Percentiles rank a stretch among this genome's conserved stretches.
These are phyloP conservation scores for Ruditapes philippinarum DNA, from an alignment of 1,140 invertebrate species.

Conservation along the genomic window DNA sequence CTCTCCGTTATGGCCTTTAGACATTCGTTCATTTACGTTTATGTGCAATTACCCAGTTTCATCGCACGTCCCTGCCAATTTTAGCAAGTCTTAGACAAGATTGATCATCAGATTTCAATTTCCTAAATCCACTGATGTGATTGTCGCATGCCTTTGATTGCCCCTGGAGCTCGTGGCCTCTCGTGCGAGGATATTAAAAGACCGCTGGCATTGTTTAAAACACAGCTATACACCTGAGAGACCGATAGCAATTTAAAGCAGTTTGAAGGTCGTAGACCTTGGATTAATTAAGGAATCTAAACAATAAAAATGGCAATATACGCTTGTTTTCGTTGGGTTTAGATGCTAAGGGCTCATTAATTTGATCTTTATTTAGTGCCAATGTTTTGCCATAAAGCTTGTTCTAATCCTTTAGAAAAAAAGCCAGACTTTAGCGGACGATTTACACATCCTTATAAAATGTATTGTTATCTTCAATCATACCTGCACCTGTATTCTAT, in stretches of 20 bases:
- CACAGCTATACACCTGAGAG: slow-evolving; percentile 8
- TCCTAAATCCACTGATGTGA: neutral
- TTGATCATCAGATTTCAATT: slow-evolving; percentile 44
- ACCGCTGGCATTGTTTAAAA: neutral
- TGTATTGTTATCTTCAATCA: no score
- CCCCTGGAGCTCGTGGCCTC: neutral
- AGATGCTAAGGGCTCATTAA: no score
- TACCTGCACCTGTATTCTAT: no score
- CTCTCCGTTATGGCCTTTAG: no score
- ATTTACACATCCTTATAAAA: no score
- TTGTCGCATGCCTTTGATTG: neutral
- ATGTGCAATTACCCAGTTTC: slow-evolving; percentile 15
- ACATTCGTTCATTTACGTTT: neutral
- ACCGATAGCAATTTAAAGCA: neutral
- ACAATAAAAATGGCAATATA: no score
- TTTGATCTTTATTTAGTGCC: no score
- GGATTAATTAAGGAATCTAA: slow-evolving; percentile 7
- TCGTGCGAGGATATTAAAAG: slow-evolving; percentile 25
- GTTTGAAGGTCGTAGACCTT: neutral
- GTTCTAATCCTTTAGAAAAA: no score
- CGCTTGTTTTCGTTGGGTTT: no score
- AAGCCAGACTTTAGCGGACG: no score
- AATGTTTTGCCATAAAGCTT: no score
- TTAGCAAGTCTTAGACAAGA: slow-evolving; percentile 41
- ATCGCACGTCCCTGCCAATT: slow-evolving; percentile 18